Conservation (phyloP, 92 coral and sea anemone genomes). For the Parazoanthus atlanticus region DNA sequence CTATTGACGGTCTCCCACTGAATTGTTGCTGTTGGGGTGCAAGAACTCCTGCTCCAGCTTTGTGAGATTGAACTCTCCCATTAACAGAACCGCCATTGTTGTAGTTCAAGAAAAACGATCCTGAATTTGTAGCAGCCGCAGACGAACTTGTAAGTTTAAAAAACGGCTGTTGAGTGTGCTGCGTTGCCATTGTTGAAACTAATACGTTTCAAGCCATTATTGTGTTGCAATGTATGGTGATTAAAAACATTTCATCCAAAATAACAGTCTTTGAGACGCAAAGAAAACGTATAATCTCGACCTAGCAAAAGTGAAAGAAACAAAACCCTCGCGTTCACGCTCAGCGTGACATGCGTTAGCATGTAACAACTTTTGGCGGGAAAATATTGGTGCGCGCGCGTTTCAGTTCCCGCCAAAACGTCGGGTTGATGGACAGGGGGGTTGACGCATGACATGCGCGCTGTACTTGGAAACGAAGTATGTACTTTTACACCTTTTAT, state of each 20-base stretch:
- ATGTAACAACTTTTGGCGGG: constrained; percentile 20
- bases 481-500: no score
- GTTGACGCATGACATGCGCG: no score
- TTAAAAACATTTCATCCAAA: not conserved
- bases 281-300: not conserved
- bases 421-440: not conserved
- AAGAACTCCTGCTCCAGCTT: constrained; percentile 37
- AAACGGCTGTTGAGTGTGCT: constrained; percentile 88
- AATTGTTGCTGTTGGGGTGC: constrained; percentile 66
- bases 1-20: constrained; percentile 60
- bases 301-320: no score
- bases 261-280: not conserved
- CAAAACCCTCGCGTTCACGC: not conserved
- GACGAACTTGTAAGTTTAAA: constrained; percentile 83
- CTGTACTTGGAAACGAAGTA: not conserved
- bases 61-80: constrained; percentile 58
- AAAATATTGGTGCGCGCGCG: constrained; percentile 31
- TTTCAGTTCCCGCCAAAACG: constrained; percentile 33
- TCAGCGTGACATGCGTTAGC: not conserved
- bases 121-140: constrained; percentile 55
- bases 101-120: constrained; percentile 81
- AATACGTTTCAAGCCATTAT: not conserved
- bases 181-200: constrained; percentile 59
- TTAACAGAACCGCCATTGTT: constrained; percentile 54
- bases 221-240: not conserved